Base-by-base conservation (phyloP, 1,140 invertebrate species). In the Camponotus pennsylvanicus region DNA sequence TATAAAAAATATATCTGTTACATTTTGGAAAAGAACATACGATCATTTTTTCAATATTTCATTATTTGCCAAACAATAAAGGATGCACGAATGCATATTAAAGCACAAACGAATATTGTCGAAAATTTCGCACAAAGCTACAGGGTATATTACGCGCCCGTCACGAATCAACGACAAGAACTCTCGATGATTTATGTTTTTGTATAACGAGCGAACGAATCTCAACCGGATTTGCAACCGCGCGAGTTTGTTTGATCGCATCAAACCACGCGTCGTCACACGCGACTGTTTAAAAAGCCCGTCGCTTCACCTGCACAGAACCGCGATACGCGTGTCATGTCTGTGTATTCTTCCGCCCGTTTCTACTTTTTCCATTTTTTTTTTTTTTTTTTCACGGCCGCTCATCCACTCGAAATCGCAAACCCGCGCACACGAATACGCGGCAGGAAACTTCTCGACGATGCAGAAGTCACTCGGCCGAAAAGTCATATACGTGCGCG, bases 181-280 rank as follows among this genome's bases (percentile, higher is more conserved):
- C 42, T 32, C 55, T 63, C 55, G 37, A 49, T 34, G 79, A 57
- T 83, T 83, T 73, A 80, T 49, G 21, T 52, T 69, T 63, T 69
- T 66, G 18, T 32, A 71, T 27, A 83, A 61, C 79, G 32, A 63
- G 13, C 37, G 42, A 45, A 49, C 69, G 40, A 76, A 76, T 78
- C 59, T 85, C 82, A 27, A 83, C 32, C 79, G 79, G 55, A 61
- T 82, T 82, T 61, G 73, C 55, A 67, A 27, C 83, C 75, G 42
- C 45, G 32, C 76, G 75, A 80, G 40, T 15, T 37, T 45, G 67
- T 85, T 40, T 78, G 71, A 66, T 85, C 70, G 63, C 40, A 9
- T 70, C 55, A 71, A 40, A 70, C 59, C 80, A 66, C 73, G 21
- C 82, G 59, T 77, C 78, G 55, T 21, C 49, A 55, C 69, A 84